Percentiles rank a stretch among this genome's conserved stretches.
These are phyloP conservation scores for Graphium colonna DNA, from an alignment of 2,888 invertebrate genomes.

Conservation along the genomic window DNA sequence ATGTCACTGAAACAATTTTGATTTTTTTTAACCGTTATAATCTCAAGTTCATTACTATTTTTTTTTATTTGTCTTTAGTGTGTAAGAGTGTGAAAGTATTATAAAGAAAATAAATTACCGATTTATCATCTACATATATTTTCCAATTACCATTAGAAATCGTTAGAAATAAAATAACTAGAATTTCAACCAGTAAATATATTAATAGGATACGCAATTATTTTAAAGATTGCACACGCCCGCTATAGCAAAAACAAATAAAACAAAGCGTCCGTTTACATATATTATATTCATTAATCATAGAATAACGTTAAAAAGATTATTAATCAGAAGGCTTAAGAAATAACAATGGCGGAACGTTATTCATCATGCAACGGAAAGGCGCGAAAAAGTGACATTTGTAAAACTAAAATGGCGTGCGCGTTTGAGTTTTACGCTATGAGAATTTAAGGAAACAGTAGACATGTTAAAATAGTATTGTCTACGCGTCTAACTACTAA, in stretches of 20 bases:
- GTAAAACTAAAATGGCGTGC: not conserved
- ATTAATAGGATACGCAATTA: not conserved
- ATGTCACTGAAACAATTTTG: no score
- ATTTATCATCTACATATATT: no score
- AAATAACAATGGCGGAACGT: slow-evolving; percentile 2
- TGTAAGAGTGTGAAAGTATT: no score
- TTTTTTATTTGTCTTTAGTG: no score
- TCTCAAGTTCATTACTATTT: no score
- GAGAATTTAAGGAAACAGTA: not conserved
- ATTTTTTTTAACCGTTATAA: no score
- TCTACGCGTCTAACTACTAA: not conserved
- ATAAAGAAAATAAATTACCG: no score
- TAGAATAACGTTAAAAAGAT: slow-evolving; percentile 1
- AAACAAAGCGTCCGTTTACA: not conserved
- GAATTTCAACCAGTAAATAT: not conserved
- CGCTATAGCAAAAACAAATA: no score
- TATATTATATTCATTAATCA: slow-evolving; percentile 5
- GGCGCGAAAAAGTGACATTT: slow-evolving; percentile 8
- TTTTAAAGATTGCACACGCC: no score
- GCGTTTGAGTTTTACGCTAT: not conserved
- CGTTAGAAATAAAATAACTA: no score
- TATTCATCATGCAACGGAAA: slow-evolving; percentile 2
- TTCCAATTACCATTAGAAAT: no score
- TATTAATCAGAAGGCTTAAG: not conserved
- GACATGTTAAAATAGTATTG: not conserved